These are phyloP conservation scores for Caenorhabditis tropicalis DNA, from an alignment of 1,140 invertebrate genomes.

Conservation along the genomic window DNA sequence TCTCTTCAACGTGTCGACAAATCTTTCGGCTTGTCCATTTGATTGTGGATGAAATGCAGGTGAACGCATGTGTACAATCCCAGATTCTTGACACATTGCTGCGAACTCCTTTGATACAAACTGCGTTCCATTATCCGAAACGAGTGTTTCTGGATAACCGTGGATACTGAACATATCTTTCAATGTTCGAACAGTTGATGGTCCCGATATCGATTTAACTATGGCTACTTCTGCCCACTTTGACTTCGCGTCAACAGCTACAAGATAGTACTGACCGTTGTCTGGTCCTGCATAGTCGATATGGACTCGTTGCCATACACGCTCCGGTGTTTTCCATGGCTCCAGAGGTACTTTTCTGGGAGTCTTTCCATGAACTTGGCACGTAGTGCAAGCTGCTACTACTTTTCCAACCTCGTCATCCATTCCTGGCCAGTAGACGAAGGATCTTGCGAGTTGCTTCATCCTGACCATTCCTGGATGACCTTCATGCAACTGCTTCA, in stretches of 20 bases:
- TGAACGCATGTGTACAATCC: too few relatives aligned
- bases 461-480: constrained; percentile 74
- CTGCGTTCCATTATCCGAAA: not conserved
- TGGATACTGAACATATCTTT: not conserved
- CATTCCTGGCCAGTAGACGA: constrained; percentile 74
- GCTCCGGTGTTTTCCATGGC: not conserved
- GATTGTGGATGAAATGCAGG: too few relatives aligned
- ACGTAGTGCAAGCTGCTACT: not conserved
- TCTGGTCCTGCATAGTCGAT: constrained; percentile 31
- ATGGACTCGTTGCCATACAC: not conserved
- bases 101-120: not conserved
- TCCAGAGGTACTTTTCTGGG: not conserved
- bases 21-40: too few relatives aligned
- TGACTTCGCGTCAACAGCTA: not conserved
- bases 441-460: constrained; percentile 72
- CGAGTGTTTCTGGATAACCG: not conserved
- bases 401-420: not conserved
- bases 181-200: not conserved
- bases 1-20: too few relatives aligned
- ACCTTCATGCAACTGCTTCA: constrained; percentile 71
- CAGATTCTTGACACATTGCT: too few relatives aligned
- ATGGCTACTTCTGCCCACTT: constrained; percentile 16
- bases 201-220: not conserved
- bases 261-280: not conserved
- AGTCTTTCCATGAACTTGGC: not conserved